Evolutionary conservation across 2,888 invertebrate genomes (phyloP), one percentile per base, ranked within the genome.

Genomic region (Eulithis testata): DNA sequence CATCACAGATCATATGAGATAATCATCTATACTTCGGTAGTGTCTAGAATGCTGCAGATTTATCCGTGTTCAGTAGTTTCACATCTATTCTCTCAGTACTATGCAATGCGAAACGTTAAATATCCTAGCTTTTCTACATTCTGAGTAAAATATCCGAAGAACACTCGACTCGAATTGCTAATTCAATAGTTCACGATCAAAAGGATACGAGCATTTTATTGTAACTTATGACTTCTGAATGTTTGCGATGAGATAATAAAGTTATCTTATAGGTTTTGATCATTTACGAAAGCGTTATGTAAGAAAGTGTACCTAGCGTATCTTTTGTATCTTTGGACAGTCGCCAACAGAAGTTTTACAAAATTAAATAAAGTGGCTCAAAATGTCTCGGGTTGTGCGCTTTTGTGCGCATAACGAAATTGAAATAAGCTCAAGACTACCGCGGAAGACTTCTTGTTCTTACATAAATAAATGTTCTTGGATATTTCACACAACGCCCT

Each of bases 161-260:
- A 70, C 62, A 63, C 66, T 68, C 66, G 71, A 61, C 62, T 57
- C 54, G 60, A 67, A 73, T 77, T 73, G 76, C 71, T 75, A 76
- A 80, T 79, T 78, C 76, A 77, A 70, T 73, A 76, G 71, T 74
- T 73, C 61, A 70, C 66, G 71, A 72, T 69, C 65, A 64, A 69
- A 69, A 59, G 69, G 70, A 63, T 70, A 70, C 55, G 31, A 63
- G 64, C 60, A 43, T 65, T 69, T 65, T 65, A 71, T 69, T 56
- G 36, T 50, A 51, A 31, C 63, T 64, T 70, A 64, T 56, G 60
- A 68, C 51, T 40, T 60, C 51, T 62, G 56, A 61, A 57, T 52
- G 63, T 63, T 66, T 45, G 55, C 12, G 56, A 64, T 61, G 55
- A 58, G 60, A 63, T 55, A 58, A 60, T 66, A 65, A 66, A 63